phyloP scores from a whole-genome alignment of 2,888 invertebrate species.

The Caenorhabditis drosophilae region DNA sequence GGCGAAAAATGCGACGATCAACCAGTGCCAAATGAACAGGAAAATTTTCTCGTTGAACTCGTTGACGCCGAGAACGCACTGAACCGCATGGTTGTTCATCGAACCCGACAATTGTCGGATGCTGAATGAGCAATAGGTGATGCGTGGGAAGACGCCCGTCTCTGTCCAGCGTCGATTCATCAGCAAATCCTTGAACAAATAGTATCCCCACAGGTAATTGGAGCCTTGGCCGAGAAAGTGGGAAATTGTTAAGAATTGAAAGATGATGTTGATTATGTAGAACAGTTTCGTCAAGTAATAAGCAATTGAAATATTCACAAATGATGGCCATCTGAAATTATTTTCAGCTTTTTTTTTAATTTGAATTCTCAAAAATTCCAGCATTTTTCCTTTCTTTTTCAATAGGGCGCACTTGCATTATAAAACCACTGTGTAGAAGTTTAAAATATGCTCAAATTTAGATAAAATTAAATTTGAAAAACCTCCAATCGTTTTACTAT shows the following conservation, averaged over 20 bases:
- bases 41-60: conserved; percentile 63
- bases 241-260: conserved; percentile 63
- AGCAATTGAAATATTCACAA: conserved; percentile 4
- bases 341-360: no score
- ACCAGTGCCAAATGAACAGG: conserved; percentile 65
- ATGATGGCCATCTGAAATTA: no score
- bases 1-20: conserved; percentile 70
- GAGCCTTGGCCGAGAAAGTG: conserved; percentile 60
- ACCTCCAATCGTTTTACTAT: no score
- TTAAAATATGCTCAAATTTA: no score
- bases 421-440: no score
- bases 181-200: conserved; percentile 9
- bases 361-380: no score
- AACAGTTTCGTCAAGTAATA: conserved; percentile 15
- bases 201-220: conserved; percentile 52
- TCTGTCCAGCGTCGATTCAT: conserved; percentile 22
- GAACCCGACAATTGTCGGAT: conserved; percentile 17
- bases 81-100: conserved; percentile 10
- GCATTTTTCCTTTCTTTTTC: no score
- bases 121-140: conserved; percentile 24
- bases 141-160: conserved; percentile 47
- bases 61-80: conserved; percentile 34
- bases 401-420: no score
- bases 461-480: no score
- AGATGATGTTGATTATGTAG: conserved; percentile 55